A percentile compares a stretch with the other conserved stretches of the same genome.
Evolutionary conservation across 2,113 vertebrate species (phyloP).

Genomic region (Zosterops lateralis): DNA sequence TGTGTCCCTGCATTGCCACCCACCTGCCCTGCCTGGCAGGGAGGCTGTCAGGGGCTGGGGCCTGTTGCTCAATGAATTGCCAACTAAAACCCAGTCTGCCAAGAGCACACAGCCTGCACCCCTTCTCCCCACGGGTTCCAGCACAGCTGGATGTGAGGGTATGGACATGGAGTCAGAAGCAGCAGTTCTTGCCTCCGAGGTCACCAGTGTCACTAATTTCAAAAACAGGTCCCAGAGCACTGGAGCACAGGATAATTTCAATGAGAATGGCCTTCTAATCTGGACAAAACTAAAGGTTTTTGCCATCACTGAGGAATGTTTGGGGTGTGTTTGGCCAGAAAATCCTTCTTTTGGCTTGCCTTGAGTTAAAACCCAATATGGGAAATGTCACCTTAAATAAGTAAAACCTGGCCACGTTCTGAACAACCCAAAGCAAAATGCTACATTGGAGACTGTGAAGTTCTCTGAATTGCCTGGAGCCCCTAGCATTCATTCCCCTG

Average conservation of each 20-base stretch:
- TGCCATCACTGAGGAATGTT: neutral
- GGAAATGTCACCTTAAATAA: constrained; percentile 1
- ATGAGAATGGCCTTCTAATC: neutral
- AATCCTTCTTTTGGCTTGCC: neutral
- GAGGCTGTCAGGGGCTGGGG: neutral
- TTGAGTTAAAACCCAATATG: neutral
- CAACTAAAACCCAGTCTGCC: neutral
- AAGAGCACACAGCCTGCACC: neutral
- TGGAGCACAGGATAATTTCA: neutral
- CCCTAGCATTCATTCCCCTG: neutral
- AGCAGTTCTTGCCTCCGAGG: neutral
- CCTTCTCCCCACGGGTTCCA: rapidly evolving
- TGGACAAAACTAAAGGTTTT: neutral
- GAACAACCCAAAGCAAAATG: neutral
- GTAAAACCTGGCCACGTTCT: neutral
- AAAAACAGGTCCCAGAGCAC: neutral
- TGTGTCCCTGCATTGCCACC: neutral
- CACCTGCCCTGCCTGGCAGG: neutral
- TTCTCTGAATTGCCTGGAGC: neutral
- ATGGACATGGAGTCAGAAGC: neutral
- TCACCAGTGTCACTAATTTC: neutral
- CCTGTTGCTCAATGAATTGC: neutral
- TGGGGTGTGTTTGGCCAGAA: neutral
- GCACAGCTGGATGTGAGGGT: neutral
- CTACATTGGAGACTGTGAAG: neutral